Evolutionary conservation across 2,797 vertebrate species (phyloP).

Genomic region (Arremon aurantiirostris): DNA sequence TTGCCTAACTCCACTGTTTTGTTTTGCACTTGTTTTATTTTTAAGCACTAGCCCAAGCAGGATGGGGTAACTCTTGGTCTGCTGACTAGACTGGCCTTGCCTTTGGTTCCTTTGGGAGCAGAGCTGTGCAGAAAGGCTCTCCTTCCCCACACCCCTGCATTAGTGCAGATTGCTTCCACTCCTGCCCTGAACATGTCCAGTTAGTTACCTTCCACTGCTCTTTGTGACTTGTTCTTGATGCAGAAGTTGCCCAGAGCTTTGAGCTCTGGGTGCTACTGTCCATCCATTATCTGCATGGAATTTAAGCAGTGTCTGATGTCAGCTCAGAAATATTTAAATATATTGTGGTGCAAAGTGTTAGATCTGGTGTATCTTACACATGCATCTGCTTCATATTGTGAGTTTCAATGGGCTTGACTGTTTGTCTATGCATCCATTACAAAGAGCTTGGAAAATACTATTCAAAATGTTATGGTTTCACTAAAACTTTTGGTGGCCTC

Average conservation of each 20-base stretch:
- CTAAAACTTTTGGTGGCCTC: background rate
- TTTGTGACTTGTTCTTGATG: background rate
- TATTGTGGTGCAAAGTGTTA: background rate
- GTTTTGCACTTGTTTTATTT: background rate
- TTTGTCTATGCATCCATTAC: background rate
- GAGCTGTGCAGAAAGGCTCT: background rate
- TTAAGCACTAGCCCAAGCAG: background rate
- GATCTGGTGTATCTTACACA: background rate
- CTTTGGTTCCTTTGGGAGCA: background rate
- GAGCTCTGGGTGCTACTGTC: background rate
- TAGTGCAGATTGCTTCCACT: background rate
- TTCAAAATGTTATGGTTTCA: background rate
- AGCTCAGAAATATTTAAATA: background rate
- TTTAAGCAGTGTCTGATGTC: background rate
- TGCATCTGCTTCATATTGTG: rapidly evolving
- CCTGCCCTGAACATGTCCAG: rapidly evolving
- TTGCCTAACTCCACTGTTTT: background rate
- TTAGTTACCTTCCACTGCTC: background rate
- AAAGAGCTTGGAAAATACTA: background rate
- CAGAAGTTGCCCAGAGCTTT: background rate
- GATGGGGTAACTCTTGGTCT: background rate
- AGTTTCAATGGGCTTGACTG: background rate
- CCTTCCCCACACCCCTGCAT: rapidly evolving
- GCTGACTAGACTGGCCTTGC: background rate
- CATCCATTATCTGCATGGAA: background rate